Evolutionary conservation across 2,113 vertebrate genomes (phyloP), one percentile per base, ranked within the genome.

Genomic region (Rutilus rutilus): DNA sequence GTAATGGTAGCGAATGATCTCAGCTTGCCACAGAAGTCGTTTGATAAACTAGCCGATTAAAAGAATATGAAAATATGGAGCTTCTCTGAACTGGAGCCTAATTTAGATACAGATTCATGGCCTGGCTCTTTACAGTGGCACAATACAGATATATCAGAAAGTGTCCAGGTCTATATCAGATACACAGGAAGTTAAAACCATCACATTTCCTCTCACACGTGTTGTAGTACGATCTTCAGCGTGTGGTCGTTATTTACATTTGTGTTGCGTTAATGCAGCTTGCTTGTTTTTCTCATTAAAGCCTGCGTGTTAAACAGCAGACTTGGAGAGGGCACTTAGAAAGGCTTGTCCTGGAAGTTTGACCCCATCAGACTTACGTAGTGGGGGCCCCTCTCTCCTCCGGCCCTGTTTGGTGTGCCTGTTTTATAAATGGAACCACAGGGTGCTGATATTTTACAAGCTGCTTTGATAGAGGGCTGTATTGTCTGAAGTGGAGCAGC

Each of bases 401-500:
- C 39, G 60, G 82, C 73, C 59, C 33, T 78, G 81, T 87, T 54
- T 87, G 75, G 74, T 39, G 64, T 50, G 2, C 75, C 52, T 90
- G 88, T 87, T 91, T 91, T 89, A 88, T 93, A 89, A 94, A 93
- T 92, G 90, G 90, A 92, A 90, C 90, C 89, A 87, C 87, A 87
- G 91, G 91, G 92, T 86, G 92, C 90, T 90, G 73, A 87, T 89
- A 93, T 93, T 93, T 92, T 89, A 94, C 93, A 93, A 93, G 93
- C 92, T 88, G 91, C 88, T 91, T 88, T 91, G 81, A 91, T 86
- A 91, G 90, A 91, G 86, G 87, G 89, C 83, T 89, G 91, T 94
- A 93, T 91, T 92, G 90, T 92, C 88, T 76, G 82, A 89, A 90
- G 82, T 87, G 87, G 88, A 87, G 89, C 77, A 89, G 88, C 54